Evolutionary conservation across 2,797 vertebrate species (phyloP).

Genomic region (Darevskia nairensis): DNA sequence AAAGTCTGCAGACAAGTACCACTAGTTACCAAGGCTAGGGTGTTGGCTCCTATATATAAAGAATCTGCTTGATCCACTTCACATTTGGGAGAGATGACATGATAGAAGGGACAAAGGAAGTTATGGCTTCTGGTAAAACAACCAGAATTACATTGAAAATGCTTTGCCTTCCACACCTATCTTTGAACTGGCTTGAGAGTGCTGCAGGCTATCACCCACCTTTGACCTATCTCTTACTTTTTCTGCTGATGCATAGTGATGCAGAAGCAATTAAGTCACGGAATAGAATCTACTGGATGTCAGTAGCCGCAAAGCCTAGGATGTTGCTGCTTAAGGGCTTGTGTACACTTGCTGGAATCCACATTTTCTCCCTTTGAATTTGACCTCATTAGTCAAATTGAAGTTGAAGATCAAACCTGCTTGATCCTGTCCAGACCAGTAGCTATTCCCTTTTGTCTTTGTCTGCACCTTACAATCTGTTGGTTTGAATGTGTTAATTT

Average conservation of each 20-base stretch:
- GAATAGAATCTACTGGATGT: not conserved
- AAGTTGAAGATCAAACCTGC: too few species aligned
- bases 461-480: too few species aligned
- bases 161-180: not conserved
- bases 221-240: not conserved
- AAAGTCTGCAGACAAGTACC: too few species aligned
- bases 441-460: too few species aligned
- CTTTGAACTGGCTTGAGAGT: not conserved
- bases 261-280: not conserved
- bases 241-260: not conserved
- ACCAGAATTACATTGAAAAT: not conserved
- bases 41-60: not conserved
- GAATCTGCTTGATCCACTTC: not conserved
- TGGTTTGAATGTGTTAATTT: too few species aligned
- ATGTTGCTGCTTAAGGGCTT: not conserved
- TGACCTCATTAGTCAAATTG: too few species aligned
- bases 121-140: not conserved
- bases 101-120: not conserved
- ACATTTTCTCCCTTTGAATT: too few species aligned
- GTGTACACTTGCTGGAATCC: too few species aligned
- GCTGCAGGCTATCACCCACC: not conserved
- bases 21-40: not conserved
- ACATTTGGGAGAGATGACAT: not conserved
- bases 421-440: too few species aligned
- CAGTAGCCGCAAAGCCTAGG: not conserved